Percentiles rank a stretch among this genome's conserved stretches.
Evolutionary conservation across 1,140 invertebrate species (phyloP).

Genomic region (Trachymyrmex septentrionalis): DNA sequence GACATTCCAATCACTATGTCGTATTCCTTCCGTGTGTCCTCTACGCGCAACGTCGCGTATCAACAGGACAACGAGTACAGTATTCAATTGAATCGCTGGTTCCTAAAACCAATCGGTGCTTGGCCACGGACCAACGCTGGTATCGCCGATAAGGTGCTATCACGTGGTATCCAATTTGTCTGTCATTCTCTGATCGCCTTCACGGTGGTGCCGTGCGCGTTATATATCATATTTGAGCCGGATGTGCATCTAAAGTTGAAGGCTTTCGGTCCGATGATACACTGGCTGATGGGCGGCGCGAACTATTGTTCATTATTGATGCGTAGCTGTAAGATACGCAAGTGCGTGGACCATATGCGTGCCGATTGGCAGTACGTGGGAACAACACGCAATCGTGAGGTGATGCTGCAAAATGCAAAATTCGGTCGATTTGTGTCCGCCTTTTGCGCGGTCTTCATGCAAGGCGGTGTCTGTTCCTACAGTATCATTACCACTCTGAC

Average conservation of each 20-base stretch:
- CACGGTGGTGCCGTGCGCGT: constrained; percentile 8
- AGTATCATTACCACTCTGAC: constrained; percentile 72
- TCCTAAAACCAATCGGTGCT: constrained; percentile 64
- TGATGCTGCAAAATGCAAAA: constrained; percentile 63
- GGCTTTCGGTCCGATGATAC: constrained; percentile 77
- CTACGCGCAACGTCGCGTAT: background rate
- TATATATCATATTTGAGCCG: constrained; percentile 71
- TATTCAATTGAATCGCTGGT: constrained; percentile 67
- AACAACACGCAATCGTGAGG: constrained; percentile 13
- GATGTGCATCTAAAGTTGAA: constrained; percentile 70
- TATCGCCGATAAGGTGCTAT: background rate
- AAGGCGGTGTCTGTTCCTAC: constrained; percentile 77
- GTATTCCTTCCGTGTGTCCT: background rate
- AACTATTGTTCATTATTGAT: constrained; percentile 77
- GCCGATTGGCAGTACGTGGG: constrained; percentile 58
- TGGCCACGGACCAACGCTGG: constrained; percentile 32
- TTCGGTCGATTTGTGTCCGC: constrained; percentile 65
- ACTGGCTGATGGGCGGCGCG: constrained; percentile 76
- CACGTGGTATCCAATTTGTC: background rate
- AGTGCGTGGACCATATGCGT: constrained; percentile 61
- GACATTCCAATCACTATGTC: background rate
- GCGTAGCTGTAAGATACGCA: constrained; percentile 66
- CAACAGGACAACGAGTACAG: constrained; percentile 47
- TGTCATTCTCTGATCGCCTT: constrained; percentile 65
- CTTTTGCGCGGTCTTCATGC: constrained; percentile 75